Evolutionary conservation across 2,888 invertebrate genomes (phyloP).

Genomic region (Anarsia innoxiella): DNA sequence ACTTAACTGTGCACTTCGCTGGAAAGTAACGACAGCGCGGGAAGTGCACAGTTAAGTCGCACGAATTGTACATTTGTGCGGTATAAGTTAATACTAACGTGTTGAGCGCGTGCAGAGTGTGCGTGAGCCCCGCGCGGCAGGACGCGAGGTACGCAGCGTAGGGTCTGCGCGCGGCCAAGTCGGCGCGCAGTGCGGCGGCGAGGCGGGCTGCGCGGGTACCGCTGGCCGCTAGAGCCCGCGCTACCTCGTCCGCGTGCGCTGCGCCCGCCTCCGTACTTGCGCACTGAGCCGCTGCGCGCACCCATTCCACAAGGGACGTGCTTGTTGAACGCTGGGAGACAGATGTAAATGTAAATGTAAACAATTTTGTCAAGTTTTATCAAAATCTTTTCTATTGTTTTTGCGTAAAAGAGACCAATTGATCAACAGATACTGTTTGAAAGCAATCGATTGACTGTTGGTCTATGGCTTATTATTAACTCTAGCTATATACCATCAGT

Average conservation of each 20-base stretch:
- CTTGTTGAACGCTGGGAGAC: slow-evolving; percentile 45
- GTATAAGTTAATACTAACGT: slow-evolving; percentile 27
- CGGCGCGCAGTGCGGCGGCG: slow-evolving; percentile 53
- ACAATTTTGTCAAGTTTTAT: no score
- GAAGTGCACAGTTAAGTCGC: no score
- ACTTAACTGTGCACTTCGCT: no score
- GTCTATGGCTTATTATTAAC: no score
- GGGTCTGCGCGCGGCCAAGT: slow-evolving; percentile 58
- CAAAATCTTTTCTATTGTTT: no score
- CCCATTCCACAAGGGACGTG: slow-evolving; percentile 53
- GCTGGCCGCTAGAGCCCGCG: slow-evolving; percentile 22
- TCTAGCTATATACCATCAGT: no score
- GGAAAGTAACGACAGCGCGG: no score
- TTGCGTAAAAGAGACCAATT: no score
- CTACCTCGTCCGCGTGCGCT: slow-evolving; percentile 26
- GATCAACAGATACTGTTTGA: no score
- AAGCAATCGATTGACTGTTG: no score
- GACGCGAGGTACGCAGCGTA: slow-evolving; percentile 59
- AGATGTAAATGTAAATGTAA: no score
- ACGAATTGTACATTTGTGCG: neutral
- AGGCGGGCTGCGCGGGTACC: slow-evolving; percentile 34
- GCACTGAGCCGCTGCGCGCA: slow-evolving; percentile 41
- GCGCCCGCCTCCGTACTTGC: slow-evolving; percentile 29
- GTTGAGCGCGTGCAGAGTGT: slow-evolving; percentile 37
- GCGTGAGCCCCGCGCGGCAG: slow-evolving; percentile 47